Percentiles rank a stretch among this genome's conserved stretches.
Conservation (phyloP, 1,140 invertebrate genomes). For the Drosophila simulans region DNA sequence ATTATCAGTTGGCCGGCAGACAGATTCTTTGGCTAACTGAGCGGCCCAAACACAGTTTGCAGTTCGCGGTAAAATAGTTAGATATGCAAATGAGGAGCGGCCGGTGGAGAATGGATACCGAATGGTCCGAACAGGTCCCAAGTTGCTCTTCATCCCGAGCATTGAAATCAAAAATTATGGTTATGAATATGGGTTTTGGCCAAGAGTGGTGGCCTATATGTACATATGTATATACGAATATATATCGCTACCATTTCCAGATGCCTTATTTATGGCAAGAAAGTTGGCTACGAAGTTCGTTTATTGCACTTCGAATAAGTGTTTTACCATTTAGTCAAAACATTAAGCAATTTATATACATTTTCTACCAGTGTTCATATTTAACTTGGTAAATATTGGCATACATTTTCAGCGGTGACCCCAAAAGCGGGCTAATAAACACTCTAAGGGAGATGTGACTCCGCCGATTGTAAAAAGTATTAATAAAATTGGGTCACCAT, state of each 20-base stretch:
- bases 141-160: slow-evolving; percentile 3
- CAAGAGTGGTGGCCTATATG: background rate
- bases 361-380: background rate
- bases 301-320: background rate
- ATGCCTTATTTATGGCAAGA: background rate
- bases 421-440: background rate
- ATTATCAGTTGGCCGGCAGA: slow-evolving; percentile 62
- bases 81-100: slow-evolving; percentile 67
- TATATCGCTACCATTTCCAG: slow-evolving; percentile 4
- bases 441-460: background rate
- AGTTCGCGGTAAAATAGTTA: slow-evolving; percentile 62
- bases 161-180: slow-evolving; percentile 44
- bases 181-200: slow-evolving; percentile 18
- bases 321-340: too few species aligned
- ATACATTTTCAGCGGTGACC: background rate
- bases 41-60: slow-evolving; percentile 1
- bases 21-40: background rate
- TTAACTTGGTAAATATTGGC: background rate
- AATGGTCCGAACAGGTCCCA: slow-evolving; percentile 18
- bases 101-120: background rate
- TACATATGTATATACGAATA: background rate
- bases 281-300: background rate
- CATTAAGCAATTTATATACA: too few species aligned
- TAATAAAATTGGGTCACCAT: slow-evolving; percentile 7
- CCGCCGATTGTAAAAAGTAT: background rate